Evolutionary conservation across 2,888 invertebrate species (phyloP), one percentile per base, ranked within the genome.

Genomic region (Seira sanloemensis): DNA sequence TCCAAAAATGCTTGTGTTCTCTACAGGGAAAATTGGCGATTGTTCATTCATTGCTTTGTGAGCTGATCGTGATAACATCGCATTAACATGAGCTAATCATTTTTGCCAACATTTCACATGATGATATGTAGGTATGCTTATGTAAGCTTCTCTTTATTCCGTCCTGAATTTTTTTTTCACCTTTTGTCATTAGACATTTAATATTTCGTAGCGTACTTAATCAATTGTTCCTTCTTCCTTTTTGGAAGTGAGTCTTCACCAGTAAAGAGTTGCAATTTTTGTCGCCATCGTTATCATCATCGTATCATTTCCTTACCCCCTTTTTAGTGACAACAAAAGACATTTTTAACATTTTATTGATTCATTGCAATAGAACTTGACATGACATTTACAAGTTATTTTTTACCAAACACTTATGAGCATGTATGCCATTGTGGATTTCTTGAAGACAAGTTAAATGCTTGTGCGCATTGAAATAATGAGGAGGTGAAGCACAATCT

Each of bases 161-260:
- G n/a, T 50, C n/a, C 2, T 72, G 27, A 27, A 7, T 26, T 58
- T 77, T 77, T 54, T 50, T 76, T 68, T 37, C 21, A 78, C 69
- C n/a, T n/a, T n/a, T 50, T 50, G 50, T 50, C n/a, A n/a, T n/a
- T n/a, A n/a, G n/a, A n/a, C n/a, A n/a, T n/a, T n/a, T n/a, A n/a
- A n/a, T n/a, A n/a, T 25, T 72, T 72, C 27, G 27, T 37, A 58
- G 37, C 65, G 26, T n/a, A n/a, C 78, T 50, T 50, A 74, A 79
- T 74, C 79, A 79, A 79, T 79, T 66, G 73, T 79, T 67, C 46
- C 73, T 73, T 67, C 67, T 68, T 76, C 76, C 50, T 67, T 76
- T 58, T n/a, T 58, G 18, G 54, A 74, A 68, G 18, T 21, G 23
- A 65, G 72, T 72, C 27, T 58, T 73, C 73, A 73, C 19, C 37